Evolutionary conservation across 2,113 vertebrate genomes (phyloP), one percentile per base, ranked within the genome.

Genomic region (Catharus fuscescens): DNA sequence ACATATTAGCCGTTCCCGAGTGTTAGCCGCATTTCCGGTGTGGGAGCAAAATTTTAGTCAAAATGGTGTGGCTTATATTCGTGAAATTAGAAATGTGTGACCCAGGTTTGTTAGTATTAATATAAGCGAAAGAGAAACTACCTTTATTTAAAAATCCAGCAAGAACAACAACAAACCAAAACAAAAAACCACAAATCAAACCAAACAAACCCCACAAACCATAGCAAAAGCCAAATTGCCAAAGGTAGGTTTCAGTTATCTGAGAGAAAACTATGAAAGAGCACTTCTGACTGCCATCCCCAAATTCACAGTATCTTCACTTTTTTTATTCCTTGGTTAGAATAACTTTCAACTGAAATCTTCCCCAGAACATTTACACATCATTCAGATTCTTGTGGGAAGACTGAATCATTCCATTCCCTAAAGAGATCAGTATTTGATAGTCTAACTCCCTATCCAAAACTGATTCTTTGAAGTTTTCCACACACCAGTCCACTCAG

Each of bases 391-490:
- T 87, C 69, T 84, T 91, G 7, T 38, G 69, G 70, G 69, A 93
- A 81, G 38, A 19, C 13, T 89, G 80, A 97, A 80, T 74, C 57
- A 76, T 81, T 92, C 50, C 24, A 47, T 92, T 82, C 89, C 69
- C 83, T 48, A 53, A 88, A 90, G 88, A 96, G 60, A 83, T 78
- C 34, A 78, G n/a, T n/a, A 52, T 80, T 71, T 80, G 52, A 70
- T 72, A 93, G 60, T 84, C 53, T 59, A 89, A 53, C 21, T 96
- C 72, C 65, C 80, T 45, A 61, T 48, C 32, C 70, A 74, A 62
- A 94, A 74, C 31, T 53, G 48, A 48, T 71, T 52, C 60, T 84
- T 87, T 85, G 40, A 88, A 85, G 54, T 92, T 93, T 92, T 73
- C 31, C 23, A n/a, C 72, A 72, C 40, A 77, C 32, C 28, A 85